phyloP scores from a whole-genome alignment of 2,113 vertebrate species.

The Podocnemis expansa region DNA sequence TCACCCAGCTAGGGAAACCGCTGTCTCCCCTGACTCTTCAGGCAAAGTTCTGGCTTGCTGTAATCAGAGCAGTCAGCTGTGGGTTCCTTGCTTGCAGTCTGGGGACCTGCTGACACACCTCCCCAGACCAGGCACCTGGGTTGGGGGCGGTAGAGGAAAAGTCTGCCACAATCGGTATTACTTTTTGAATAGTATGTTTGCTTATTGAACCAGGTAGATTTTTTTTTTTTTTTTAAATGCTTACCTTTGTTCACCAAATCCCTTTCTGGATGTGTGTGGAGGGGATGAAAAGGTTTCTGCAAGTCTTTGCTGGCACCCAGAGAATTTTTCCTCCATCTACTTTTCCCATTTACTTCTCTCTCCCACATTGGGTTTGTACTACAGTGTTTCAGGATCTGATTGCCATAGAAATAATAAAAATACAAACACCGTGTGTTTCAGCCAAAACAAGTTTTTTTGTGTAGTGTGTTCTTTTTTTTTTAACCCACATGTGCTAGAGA shows the following conservation, averaged over 20 bases:
- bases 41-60: too few relatives aligned
- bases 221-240: background rate
- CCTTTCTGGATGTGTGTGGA: background rate
- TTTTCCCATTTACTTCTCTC: background rate
- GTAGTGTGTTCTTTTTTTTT: too few relatives aligned
- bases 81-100: too few relatives aligned
- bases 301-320: background rate
- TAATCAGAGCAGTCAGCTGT: too few relatives aligned
- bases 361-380: background rate
- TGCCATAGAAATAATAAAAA: background rate
- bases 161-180: too few relatives aligned
- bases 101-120: too few relatives aligned
- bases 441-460: background rate
- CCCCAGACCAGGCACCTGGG: too few relatives aligned
- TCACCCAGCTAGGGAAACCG: too few relatives aligned
- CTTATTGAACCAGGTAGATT: background rate
- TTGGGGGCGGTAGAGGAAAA: too few relatives aligned
- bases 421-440: background rate
- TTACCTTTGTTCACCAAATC: background rate
- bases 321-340: background rate
- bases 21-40: too few relatives aligned
- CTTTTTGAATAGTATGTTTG: background rate
- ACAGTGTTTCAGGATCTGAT: background rate
- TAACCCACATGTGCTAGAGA: background rate
- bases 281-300: background rate